Conservation (phyloP, 2,113 vertebrate genomes). For the Chaetorhynchus papuensis region DNA sequence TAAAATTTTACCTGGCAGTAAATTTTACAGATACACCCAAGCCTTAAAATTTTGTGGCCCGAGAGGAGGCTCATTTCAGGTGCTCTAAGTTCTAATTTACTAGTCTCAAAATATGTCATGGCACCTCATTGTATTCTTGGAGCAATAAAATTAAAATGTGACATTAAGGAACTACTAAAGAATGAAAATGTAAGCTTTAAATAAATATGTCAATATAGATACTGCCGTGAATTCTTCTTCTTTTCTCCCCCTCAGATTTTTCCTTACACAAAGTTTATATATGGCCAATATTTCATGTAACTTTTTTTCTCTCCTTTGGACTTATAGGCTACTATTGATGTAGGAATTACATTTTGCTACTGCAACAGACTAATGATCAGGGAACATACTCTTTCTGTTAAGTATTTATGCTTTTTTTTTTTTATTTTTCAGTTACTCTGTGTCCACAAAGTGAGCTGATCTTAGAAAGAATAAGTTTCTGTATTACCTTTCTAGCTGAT, state of each 20-base stretch:
- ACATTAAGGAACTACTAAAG: not conserved
- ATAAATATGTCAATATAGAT: not conserved
- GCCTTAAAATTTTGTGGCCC: not conserved
- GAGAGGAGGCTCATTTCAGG: not conserved
- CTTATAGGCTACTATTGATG: not conserved
- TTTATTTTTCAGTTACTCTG: not conserved
- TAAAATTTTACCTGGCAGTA: not conserved
- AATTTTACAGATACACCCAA: not conserved
- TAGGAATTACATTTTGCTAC: not conserved
- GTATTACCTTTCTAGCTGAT: not conserved
- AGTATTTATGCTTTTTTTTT: not conserved
- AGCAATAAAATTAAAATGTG: not conserved
- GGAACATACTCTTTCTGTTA: not conserved
- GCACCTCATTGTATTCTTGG: not conserved
- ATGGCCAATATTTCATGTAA: not conserved
- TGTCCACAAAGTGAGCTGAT: not conserved
- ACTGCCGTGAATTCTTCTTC: not conserved
- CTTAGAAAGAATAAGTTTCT: not conserved
- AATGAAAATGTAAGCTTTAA: not conserved
- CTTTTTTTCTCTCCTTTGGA: rapidly evolving
- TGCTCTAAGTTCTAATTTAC: not conserved
- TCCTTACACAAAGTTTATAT: not conserved
- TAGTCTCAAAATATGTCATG: not conserved
- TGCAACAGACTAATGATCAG: not conserved
- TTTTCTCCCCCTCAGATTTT: rapidly evolving